Percentiles rank a stretch among this genome's conserved stretches.
Conservation (phyloP, 2,888 invertebrate species). For the Tuta absoluta region DNA sequence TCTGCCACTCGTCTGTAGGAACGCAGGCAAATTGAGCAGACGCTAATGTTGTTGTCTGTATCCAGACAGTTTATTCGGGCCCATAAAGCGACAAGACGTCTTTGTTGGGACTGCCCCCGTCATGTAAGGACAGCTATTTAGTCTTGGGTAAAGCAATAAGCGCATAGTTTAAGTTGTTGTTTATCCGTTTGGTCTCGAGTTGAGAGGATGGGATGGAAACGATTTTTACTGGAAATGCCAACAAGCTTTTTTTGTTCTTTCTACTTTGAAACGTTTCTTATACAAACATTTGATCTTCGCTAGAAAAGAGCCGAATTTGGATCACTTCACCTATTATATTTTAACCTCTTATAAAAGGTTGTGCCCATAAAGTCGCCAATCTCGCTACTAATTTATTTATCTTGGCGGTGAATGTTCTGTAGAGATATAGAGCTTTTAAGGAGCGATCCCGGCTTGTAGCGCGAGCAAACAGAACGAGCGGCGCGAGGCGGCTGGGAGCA, state of each 20-base stretch:
- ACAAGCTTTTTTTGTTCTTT: neutral
- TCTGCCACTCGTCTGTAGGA: neutral
- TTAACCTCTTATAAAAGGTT: neutral
- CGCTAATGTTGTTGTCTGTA: neutral
- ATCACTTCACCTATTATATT: neutral
- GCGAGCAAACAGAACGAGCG: neutral
- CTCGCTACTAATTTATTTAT: constrained; percentile 10
- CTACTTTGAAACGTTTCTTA: too few species aligned
- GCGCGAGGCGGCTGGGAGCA: neutral
- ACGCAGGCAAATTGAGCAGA: neutral
- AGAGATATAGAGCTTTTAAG: constrained; percentile 7
- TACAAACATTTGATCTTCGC: neutral
- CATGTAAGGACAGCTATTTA: neutral
- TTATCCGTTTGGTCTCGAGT: neutral
- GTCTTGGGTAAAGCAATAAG: neutral
- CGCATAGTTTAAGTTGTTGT: neutral
- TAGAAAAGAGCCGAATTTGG: neutral
- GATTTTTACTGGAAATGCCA: neutral
- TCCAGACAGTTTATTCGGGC: neutral
- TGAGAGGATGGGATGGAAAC: neutral
- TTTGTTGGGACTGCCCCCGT: neutral
- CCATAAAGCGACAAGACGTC: neutral
- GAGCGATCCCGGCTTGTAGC: neutral
- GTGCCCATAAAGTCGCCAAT: neutral
- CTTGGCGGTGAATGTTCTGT: constrained; percentile 2